Conservation (phyloP, 2,797 vertebrate species). For the Simalia tracyae region DNA sequence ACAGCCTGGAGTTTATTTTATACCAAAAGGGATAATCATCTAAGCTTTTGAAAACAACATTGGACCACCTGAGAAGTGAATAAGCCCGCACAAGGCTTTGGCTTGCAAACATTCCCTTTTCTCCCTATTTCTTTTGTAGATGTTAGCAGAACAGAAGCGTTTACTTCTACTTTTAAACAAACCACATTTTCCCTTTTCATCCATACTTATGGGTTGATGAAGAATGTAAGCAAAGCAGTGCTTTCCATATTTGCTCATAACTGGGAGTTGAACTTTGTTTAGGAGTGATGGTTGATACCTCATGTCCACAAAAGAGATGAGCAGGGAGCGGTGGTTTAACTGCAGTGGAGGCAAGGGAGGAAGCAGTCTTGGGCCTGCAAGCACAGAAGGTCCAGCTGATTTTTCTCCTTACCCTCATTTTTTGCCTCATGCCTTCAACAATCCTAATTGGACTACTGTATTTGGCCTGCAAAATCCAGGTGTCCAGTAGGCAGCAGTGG, state of each 20-base stretch:
- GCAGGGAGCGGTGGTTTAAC: background rate
- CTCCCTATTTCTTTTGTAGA: background rate
- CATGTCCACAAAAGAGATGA: background rate
- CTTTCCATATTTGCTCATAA: background rate
- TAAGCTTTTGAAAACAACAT: background rate
- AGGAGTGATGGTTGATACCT: background rate
- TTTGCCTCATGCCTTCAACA: background rate
- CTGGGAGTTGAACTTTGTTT: background rate
- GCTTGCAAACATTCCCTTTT: background rate
- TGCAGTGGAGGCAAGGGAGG: background rate
- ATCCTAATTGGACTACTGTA: background rate
- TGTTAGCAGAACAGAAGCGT: background rate
- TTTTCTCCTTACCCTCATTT: background rate
- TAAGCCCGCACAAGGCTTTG: background rate
- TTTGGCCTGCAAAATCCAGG: background rate
- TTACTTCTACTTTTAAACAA: background rate
- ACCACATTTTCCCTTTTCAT: background rate
- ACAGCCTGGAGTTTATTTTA: too few relatives aligned
- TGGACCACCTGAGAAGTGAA: background rate
- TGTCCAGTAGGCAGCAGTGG: background rate
- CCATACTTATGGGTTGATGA: too few relatives aligned
- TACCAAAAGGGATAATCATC: background rate
- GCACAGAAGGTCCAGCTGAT: background rate
- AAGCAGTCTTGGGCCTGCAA: background rate
- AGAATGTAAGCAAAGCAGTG: background rate